Evolutionary conservation across 2,113 vertebrate genomes (phyloP), one percentile per base, ranked within the genome.

Genomic region (Amblyornis subalaris): DNA sequence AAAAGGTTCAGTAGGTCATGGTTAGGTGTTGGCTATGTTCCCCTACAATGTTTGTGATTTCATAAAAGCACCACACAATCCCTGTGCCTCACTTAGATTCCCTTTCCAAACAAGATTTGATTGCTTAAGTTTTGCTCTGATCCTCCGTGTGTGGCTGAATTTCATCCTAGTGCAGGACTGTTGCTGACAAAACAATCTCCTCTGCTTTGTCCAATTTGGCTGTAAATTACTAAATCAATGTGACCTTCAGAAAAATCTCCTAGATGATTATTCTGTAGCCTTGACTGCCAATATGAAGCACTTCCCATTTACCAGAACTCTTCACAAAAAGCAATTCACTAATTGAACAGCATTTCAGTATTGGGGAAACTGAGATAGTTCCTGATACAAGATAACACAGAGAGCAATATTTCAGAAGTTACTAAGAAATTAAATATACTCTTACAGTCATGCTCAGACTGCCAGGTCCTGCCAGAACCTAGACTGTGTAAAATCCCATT

Each of bases 171-270:
- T 54, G 47, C 47, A 80, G 67, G 47, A 66, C 55, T 51, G 26
- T 8, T 86, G 65, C 73, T 93, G 72, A 79, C 40, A 80, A 85
- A 96, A 89, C 65, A 64, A 65, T 69, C 75, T 91, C 55, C 47
- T 76, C 58, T 66, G 28, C 44, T 90, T 90, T 93, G 45, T 88
- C 72, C 76, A 80, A 45, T 88, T 93, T 76, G 69, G 72, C 73
- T 77, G 44, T 60, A 92, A 92, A 91, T 81, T 5, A 81, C 72
- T 84, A 95, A 95, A 89, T 95, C 80, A 74, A 92, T 84, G 72
- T 66, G 83, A 92, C 94, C 79, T 93, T 92, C 75, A 88, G 86
- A 76, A 94, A 89, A 70, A 81, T 71, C 47, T 84, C 38, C 10
- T 40, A 20, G 60, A 90, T 89, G 5, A 89, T 80, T 92, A 61